Conservation (phyloP, 92 coral and sea anemone genomes). For the Porites evermanni region DNA sequence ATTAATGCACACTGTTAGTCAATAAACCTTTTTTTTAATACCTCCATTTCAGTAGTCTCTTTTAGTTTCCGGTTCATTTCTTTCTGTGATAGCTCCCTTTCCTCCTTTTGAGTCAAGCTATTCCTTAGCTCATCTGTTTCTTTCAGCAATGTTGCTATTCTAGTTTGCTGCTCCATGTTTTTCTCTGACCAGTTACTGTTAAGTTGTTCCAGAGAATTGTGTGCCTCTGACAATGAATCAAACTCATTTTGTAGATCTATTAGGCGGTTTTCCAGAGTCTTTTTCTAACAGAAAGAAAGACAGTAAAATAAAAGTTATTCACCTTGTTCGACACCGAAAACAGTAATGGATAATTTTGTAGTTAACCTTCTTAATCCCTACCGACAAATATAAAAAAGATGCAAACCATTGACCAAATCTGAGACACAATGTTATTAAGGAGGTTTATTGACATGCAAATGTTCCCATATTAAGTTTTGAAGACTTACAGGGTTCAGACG, state of each 20-base stretch:
- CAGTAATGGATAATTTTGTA: too few species aligned
- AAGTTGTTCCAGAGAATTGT: constrained; percentile 83
- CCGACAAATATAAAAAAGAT: too few species aligned
- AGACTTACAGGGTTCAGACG: too few species aligned
- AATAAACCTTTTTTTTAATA: neutral
- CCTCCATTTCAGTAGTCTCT: constrained; percentile 60
- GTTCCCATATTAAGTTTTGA: too few species aligned
- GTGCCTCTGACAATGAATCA: constrained; percentile 69
- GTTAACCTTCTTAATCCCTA: too few species aligned
- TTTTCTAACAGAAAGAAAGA: constrained; percentile 42
- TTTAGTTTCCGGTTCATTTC: constrained; percentile 36
- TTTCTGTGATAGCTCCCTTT: constrained; percentile 22
- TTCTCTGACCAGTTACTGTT: constrained; percentile 74
- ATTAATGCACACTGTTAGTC: too few species aligned
- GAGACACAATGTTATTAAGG: too few species aligned
- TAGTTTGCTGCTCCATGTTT: constrained; percentile 59
- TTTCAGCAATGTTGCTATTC: constrained; percentile 46
- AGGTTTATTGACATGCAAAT: too few species aligned
- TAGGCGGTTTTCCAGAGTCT: constrained; percentile 51
- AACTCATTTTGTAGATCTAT: constrained; percentile 51
- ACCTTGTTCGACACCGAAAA: too few species aligned
- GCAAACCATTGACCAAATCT: too few species aligned
- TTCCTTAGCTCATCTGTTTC: constrained; percentile 43
- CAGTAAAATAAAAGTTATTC: too few species aligned
- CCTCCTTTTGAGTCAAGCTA: constrained; percentile 39